Base-by-base conservation (phyloP, 2,113 vertebrate species). In the Siphamia tubifer region DNA sequence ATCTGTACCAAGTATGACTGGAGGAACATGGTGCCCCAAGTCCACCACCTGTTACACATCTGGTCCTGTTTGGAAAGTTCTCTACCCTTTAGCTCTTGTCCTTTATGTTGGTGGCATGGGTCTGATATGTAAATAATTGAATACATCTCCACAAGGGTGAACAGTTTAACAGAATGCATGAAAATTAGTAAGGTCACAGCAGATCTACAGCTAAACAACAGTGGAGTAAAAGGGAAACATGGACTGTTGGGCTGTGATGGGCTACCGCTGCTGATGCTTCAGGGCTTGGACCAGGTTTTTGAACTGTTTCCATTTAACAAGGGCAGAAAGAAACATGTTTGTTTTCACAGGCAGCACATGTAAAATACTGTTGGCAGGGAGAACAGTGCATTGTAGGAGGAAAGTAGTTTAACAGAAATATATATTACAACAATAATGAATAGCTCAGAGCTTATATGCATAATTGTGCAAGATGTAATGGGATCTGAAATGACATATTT, bases 41-140 rank as follows among this genome's bases (percentile, higher is more conserved):
- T 36, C n/a, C 34, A 65, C 62, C 82, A 89, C 84, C 78, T 85
- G 82, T 78, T 79, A 47, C 58, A 82, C 56, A 81, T 86, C 76
- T 84, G 78, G 51, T n/a, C 57, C 47, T n/a, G 13, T 23, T 47
- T 30, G 28, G 40, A 48, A n/a, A 40, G 44, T 1, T 3, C 25
- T 57, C 47, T 78, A 60, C 20, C 64, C 70, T 81, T 55, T 49
- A 9, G 15, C 35, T 70, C 38, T 38, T 16, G 11, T 72, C 72
- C 44, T 81, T 79, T 42, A 63, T 72, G 61, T 45, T 20, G 12
- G 28, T 49, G 66, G 63, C 65, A 51, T 8, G 49, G 30, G 45
- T 57, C 36, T 27, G 70, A 56, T 51, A 13, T 31, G 45, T 49
- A 71, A 72, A 81, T 69, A 81, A 75, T 73, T 76, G 38, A 53